A percentile compares a stretch with the other conserved stretches of the same genome.
phyloP scores from a whole-genome alignment of 1,140 invertebrate genomes.

The Drosophila bifasciata region DNA sequence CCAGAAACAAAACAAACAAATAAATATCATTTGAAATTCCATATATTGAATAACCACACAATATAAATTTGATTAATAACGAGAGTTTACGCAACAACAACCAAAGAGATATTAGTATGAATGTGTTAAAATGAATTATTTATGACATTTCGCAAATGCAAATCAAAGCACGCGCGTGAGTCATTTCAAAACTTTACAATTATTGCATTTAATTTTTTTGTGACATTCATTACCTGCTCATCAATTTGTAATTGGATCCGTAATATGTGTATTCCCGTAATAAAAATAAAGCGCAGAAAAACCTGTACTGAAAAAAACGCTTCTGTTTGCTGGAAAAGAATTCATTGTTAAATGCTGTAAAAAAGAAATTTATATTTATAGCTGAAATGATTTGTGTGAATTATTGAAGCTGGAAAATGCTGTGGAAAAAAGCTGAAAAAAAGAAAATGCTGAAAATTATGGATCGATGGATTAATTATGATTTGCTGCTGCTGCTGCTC shows the following conservation, averaged over 20 bases:
- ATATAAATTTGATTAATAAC: conserved; percentile 67
- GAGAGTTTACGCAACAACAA: conserved; percentile 32
- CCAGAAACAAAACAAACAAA: too few relatives aligned
- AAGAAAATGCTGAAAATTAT: conserved; percentile 33
- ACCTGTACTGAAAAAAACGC: conserved; percentile 37
- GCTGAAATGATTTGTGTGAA: conserved; percentile 54
- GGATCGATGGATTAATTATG: conserved; percentile 76
- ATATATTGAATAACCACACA: conserved; percentile 28
- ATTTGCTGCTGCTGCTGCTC: conserved; percentile 32
- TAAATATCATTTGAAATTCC: conserved; percentile 32
- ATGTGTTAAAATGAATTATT: conserved; percentile 64
- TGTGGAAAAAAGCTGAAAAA: conserved; percentile 33
- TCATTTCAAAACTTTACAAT: conserved; percentile 47
- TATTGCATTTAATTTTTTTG: conserved; percentile 31
- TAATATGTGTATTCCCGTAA: not conserved
- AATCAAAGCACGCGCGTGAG: conserved; percentile 50
- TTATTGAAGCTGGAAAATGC: conserved; percentile 60
- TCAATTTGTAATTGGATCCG: conserved; percentile 66
- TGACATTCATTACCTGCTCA: conserved; percentile 61
- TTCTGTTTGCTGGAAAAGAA: conserved; percentile 37
- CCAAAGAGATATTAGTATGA: conserved; percentile 17
- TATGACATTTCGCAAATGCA: conserved; percentile 54
- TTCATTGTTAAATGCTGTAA: conserved; percentile 55
- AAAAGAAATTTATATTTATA: conserved; percentile 48
- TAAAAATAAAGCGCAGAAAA: not conserved